phyloP scores from a whole-genome alignment of 2,888 invertebrate genomes.

The Dicyrtomina minuta region DNA sequence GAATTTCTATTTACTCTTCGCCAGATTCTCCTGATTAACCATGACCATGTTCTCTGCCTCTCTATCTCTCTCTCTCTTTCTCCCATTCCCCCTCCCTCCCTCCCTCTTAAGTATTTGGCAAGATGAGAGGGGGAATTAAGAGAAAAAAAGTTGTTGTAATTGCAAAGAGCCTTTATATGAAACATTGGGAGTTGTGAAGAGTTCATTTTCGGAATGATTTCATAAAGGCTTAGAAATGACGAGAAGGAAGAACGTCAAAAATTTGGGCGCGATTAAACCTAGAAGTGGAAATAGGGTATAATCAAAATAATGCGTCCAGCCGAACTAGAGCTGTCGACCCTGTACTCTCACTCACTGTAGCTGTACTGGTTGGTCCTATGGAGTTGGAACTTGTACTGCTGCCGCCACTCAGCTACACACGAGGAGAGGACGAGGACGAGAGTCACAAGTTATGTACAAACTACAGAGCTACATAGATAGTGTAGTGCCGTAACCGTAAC shows the following conservation, averaged over 20 bases:
- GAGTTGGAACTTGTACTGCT: not conserved
- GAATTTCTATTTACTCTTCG: conserved; percentile 7
- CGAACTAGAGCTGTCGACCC: not conserved
- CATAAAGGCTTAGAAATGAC: conserved; percentile 12
- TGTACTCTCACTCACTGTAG: not conserved
- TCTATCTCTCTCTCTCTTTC: not conserved
- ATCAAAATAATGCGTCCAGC: conserved; percentile 37
- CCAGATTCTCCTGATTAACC: conserved; percentile 18
- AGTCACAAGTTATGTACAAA: not conserved
- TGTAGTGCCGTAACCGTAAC: not conserved
- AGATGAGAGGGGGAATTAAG: conserved; percentile 16
- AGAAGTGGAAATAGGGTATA: conserved; percentile 36
- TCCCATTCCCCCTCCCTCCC: not conserved
- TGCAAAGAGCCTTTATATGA: conserved; percentile 20
- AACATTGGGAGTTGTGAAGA: conserved; percentile 27
- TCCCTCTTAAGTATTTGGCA: not conserved
- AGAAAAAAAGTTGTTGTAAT: conserved; percentile 25
- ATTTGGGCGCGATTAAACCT: conserved; percentile 40
- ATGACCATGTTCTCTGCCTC: not conserved
- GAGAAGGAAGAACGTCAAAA: conserved; percentile 35
- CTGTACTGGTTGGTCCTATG: too few relatives aligned
- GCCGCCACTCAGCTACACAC: too few relatives aligned
- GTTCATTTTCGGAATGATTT: conserved; percentile 25
- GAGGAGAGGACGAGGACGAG: conserved; percentile 2
- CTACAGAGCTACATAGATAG: not conserved